Base-by-base conservation (phyloP, 2,113 vertebrate genomes). In the Acrocephalus arundinaceus region DNA sequence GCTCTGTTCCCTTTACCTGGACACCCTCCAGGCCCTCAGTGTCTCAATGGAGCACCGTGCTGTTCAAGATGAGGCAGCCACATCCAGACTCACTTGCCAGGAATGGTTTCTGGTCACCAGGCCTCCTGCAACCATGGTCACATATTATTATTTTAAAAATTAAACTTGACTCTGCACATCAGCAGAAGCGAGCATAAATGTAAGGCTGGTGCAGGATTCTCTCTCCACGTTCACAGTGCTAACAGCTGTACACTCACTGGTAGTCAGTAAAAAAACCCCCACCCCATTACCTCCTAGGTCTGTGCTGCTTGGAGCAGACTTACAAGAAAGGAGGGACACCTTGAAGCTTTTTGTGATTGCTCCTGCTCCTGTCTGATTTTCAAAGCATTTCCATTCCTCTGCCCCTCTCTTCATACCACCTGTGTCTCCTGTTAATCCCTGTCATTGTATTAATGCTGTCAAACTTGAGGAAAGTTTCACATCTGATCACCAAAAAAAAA, bases 121-220 rank as follows among this genome's bases (percentile, higher is more conserved):
- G 4, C 8, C 9, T 63, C 25, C 39, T 63, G 15, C 45, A 83
- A 43, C 18, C 14, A 12, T 1, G 14, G 11, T 16, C 35, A 65
- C 31, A 24, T 7, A 6, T 7, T 13, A 4, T 11, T 45, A 22
- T 18, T 45, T 65, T 25, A 61, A 52, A 73, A 52, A 35, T 62
- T 68, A 22, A 45, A 35, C 12, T 61, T 2, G 4, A 2, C 17
- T 27, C 3, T 1, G 1, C 0, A 0, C 11, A 55, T 57, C 14
- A 48, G 8, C 2, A 0, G 2, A 30, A 15, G 15, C 0, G 0
- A 28, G 27, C 5, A 54, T 6, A 10, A 79, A 6, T 15, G 30
- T 5, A 23, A 25, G 35, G 18, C 10, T 41, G n/a, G 9, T 8
- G 9, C 30, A 24, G 8, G 9, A 8, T 52, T 83, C 16, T 21